Percentiles rank a stretch among this genome's conserved stretches.
phyloP scores from a whole-genome alignment of 2,797 vertebrate species.

The Manis javanica region DNA sequence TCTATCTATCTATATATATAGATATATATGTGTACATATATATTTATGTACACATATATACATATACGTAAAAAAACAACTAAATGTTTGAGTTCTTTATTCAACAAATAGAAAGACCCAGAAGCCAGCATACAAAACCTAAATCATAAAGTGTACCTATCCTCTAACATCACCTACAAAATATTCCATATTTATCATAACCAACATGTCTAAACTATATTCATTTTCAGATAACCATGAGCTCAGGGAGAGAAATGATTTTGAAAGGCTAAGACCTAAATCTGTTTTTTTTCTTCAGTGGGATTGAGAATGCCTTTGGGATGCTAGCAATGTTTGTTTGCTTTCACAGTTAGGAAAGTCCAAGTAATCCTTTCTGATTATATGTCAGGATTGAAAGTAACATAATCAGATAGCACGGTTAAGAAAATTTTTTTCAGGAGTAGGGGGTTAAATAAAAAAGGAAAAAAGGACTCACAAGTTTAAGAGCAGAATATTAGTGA shows the following conservation, averaged over 20 bases:
- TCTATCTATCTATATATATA: no score
- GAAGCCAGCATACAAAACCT: background rate
- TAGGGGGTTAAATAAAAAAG: background rate
- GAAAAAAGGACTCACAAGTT: background rate
- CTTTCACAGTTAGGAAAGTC: constrained; percentile 61
- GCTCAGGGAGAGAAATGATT: constrained; percentile 56
- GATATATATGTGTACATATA: background rate
- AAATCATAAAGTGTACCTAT: background rate
- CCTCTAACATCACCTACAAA: background rate
- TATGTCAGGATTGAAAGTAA: background rate
- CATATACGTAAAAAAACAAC: background rate
- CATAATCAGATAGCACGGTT: constrained; percentile 43
- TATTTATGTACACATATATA: background rate
- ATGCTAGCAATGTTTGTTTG: background rate
- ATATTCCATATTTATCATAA: constrained; percentile 32
- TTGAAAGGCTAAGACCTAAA: constrained; percentile 53
- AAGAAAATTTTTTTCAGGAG: background rate
- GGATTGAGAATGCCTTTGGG: background rate
- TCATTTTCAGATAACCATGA: constrained; percentile 63
- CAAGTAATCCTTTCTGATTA: constrained; percentile 62
- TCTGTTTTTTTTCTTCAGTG: constrained; percentile 51
- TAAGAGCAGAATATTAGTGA: background rate
- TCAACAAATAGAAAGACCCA: background rate
- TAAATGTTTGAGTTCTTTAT: background rate
- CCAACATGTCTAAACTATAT: background rate